A percentile compares a stretch with the other conserved stretches of the same genome.
Conservation (phyloP, 2,888 invertebrate species). For the Neoaliturus tenellus region DNA sequence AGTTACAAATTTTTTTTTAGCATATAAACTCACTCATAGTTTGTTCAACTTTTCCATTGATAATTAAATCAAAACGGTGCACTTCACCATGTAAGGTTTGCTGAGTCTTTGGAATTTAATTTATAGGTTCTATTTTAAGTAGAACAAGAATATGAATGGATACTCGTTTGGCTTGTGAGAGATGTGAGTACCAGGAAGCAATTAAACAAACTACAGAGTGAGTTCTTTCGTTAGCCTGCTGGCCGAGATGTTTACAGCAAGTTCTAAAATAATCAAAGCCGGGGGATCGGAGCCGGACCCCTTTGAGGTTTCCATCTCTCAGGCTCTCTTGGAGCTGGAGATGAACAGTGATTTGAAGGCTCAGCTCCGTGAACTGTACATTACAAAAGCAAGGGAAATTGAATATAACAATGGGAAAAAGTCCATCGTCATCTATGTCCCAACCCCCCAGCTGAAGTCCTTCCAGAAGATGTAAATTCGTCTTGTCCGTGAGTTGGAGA, state of each 20-base stretch:
- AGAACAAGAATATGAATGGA: too few species aligned
- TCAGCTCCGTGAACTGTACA: slow-evolving; percentile 95
- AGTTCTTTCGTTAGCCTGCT: background rate
- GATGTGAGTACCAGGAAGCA: too few species aligned
- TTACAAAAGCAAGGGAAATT: slow-evolving; percentile 96
- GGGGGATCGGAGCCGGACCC: slow-evolving; percentile 94
- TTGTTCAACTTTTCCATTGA: too few species aligned
- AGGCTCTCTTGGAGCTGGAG: slow-evolving; percentile 97
- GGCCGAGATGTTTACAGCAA: slow-evolving; percentile 81
- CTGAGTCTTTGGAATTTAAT: too few species aligned
- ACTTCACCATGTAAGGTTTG: too few species aligned
- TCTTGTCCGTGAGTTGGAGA: slow-evolving; percentile 98
- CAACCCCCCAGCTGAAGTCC: slow-evolving; percentile 97
- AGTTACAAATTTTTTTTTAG: too few species aligned
- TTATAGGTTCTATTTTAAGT: too few species aligned
- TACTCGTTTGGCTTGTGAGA: too few species aligned
- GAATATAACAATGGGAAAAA: slow-evolving; percentile 93
- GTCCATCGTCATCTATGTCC: slow-evolving; percentile 99
- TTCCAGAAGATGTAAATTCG: slow-evolving; percentile 99
- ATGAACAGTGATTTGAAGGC: slow-evolving; percentile 98
- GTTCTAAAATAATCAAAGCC: slow-evolving; percentile 90
- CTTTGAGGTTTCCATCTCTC: slow-evolving; percentile 94
- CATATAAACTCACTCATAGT: too few species aligned
- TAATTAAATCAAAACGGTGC: too few species aligned
- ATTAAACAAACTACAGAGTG: too few species aligned